Evolutionary conservation across 2,113 vertebrate species (phyloP).

Genomic region (Lontra canadensis): DNA sequence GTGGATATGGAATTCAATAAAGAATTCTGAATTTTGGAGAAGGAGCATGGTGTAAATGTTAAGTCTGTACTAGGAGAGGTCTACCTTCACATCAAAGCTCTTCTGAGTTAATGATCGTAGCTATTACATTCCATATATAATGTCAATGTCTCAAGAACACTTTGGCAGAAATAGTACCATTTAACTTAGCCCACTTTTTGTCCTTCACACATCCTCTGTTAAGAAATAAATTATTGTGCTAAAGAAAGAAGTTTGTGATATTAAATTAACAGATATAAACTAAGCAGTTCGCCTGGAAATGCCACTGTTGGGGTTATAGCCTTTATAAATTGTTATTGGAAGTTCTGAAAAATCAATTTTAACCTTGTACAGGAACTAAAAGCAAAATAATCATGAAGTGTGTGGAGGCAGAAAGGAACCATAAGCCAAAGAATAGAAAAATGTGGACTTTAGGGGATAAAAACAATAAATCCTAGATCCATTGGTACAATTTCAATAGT

Average conservation of each 20-base stretch:
- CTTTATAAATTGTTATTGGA: constrained; percentile 64
- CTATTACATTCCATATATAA: constrained; percentile 30
- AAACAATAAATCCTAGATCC: constrained; percentile 26
- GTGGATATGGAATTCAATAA: not conserved
- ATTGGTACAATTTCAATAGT: constrained; percentile 41
- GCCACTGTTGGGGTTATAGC: constrained; percentile 52
- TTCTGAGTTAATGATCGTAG: not conserved
- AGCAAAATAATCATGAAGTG: constrained; percentile 45
- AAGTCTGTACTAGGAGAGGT: not conserved
- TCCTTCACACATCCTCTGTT: constrained; percentile 62
- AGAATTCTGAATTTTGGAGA: constrained; percentile 13
- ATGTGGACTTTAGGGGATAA: not conserved
- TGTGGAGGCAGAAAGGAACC: not conserved
- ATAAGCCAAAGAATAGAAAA: constrained; percentile 24
- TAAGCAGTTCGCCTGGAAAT: constrained; percentile 58
- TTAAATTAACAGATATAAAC: constrained; percentile 65
- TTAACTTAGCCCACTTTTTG: constrained; percentile 36
- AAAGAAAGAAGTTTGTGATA: constrained; percentile 47
- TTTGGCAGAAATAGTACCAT: constrained; percentile 29
- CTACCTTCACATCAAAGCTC: not conserved
- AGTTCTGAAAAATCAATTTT: constrained; percentile 72
- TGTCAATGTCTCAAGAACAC: not conserved
- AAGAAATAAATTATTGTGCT: constrained; percentile 65
- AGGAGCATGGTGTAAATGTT: not conserved
- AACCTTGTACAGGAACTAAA: constrained; percentile 57